Percentiles rank a stretch among this genome's conserved stretches.
These are phyloP conservation scores for Scaptomyza parva DNA, from an alignment of 2,888 invertebrate species.

Conservation along the genomic window DNA sequence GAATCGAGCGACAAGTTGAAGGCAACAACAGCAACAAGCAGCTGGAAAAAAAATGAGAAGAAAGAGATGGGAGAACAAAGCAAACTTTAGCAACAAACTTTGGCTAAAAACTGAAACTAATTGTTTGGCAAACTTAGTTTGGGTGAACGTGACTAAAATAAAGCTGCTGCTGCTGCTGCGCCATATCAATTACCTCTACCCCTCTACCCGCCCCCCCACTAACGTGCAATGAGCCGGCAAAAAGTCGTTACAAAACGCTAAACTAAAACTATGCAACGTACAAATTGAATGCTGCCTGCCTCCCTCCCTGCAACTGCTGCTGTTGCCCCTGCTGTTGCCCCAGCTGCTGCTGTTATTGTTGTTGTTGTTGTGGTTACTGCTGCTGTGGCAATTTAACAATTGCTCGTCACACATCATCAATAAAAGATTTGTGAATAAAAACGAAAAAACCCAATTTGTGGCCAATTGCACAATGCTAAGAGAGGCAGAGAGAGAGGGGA, in stretches of 20 bases:
- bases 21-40: slow-evolving; percentile 27
- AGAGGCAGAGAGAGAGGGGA: neutral
- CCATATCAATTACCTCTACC: slow-evolving; percentile 72
- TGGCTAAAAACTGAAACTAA: slow-evolving; percentile 63
- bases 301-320: no score
- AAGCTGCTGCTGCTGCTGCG: slow-evolving; percentile 29
- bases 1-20: slow-evolving; percentile 58
- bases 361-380: neutral
- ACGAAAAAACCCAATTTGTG: slow-evolving; percentile 63
- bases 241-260: slow-evolving; percentile 42
- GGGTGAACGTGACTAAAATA: slow-evolving; percentile 70
- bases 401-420: slow-evolving; percentile 74
- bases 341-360: slow-evolving; percentile 1
- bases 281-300: slow-evolving; percentile 32
- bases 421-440: slow-evolving; percentile 65
- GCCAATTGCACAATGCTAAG: slow-evolving; percentile 47
- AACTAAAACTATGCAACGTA: slow-evolving; percentile 26
- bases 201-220: no score
- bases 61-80: neutral
- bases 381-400: slow-evolving; percentile 17
- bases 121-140: slow-evolving; percentile 72
- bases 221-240: slow-evolving; percentile 62
- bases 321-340: neutral
- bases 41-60: slow-evolving; percentile 10
- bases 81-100: slow-evolving; percentile 61